These are phyloP conservation scores for Adelphocoris suturalis DNA, from an alignment of 2,888 invertebrate genomes.

Conservation along the genomic window DNA sequence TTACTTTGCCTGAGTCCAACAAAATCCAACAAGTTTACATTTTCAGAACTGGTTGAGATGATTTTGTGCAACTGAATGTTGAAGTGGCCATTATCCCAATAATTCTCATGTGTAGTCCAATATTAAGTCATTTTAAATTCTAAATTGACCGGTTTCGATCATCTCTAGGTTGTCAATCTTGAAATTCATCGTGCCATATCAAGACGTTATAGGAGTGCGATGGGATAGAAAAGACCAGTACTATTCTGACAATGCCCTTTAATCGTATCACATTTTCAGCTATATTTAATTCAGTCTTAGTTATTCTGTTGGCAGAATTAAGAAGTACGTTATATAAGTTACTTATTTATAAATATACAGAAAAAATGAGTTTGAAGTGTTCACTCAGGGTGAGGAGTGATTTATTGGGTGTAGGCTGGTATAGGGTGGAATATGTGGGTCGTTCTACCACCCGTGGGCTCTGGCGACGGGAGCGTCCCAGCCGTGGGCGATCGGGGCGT, in stretches of 20 bases:
- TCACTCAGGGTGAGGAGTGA: not conserved
- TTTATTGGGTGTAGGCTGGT: not conserved
- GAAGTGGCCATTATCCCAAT: too few species aligned
- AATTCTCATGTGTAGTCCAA: too few species aligned
- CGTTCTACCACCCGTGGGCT: not conserved
- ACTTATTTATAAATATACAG: not conserved
- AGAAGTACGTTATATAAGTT: not conserved
- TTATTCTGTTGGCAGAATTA: not conserved
- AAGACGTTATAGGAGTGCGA: too few species aligned
- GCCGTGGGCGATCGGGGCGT: not conserved
- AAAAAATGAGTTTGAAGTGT: not conserved
- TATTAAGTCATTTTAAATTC: too few species aligned
- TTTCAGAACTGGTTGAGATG: too few species aligned
- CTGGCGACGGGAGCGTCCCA: not conserved
- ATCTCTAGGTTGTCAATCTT: too few species aligned
- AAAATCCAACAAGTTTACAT: too few species aligned
- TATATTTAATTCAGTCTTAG: not conserved
- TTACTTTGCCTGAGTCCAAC: too few species aligned
- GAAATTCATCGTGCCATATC: too few species aligned
- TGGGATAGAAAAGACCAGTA: not conserved
- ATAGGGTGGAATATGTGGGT: not conserved
- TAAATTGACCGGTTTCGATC: too few species aligned
- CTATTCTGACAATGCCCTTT: not conserved
- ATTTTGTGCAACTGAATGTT: too few species aligned
- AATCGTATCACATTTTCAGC: not conserved